These are phyloP conservation scores for Acanthurus lineatus DNA, from an alignment of 2,797 vertebrate species.

Conservation along the genomic window DNA sequence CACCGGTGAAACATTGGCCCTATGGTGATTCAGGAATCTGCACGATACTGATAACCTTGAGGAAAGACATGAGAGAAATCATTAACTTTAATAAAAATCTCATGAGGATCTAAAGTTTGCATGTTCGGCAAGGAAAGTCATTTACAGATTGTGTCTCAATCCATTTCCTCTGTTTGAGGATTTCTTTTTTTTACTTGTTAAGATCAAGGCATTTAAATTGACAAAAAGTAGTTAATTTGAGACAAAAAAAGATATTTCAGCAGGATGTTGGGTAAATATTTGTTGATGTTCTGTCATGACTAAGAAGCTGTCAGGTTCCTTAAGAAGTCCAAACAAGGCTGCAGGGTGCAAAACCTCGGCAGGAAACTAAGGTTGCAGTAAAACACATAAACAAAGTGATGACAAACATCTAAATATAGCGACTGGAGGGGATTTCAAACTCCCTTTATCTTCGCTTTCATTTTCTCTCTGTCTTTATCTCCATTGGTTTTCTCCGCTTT, in stretches of 20 bases:
- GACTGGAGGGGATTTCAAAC: slow-evolving; percentile 68
- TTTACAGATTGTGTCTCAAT: slow-evolving; percentile 33
- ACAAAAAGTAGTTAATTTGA: slow-evolving; percentile 25
- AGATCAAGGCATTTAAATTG: slow-evolving; percentile 22
- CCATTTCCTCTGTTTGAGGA: neutral
- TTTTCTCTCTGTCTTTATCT: slow-evolving; percentile 71
- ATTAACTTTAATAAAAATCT: slow-evolving; percentile 67
- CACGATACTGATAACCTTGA: slow-evolving; percentile 75
- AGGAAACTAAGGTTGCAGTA: slow-evolving; percentile 54
- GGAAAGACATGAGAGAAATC: slow-evolving; percentile 57
- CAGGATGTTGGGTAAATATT: slow-evolving; percentile 34
- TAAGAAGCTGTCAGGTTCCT: slow-evolving; percentile 49
- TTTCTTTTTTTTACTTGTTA: neutral
- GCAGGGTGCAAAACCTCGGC: slow-evolving; percentile 39
- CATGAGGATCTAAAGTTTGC: slow-evolving; percentile 35
- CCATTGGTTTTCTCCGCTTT: slow-evolving; percentile 70
- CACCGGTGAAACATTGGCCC: slow-evolving; percentile 58
- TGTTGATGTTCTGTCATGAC: slow-evolving; percentile 36
- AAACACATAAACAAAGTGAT: slow-evolving; percentile 71
- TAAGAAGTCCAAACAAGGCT: slow-evolving; percentile 61
- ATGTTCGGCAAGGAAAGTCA: slow-evolving; percentile 38
- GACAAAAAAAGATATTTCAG: slow-evolving; percentile 6
- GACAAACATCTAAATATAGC: slow-evolving; percentile 76
- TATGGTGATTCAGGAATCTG: slow-evolving; percentile 45
- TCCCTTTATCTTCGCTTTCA: slow-evolving; percentile 72